A percentile compares a stretch with the other conserved stretches of the same genome.
Evolutionary conservation across 1,140 invertebrate species (phyloP).

Genomic region (Bombus pascuorum): DNA sequence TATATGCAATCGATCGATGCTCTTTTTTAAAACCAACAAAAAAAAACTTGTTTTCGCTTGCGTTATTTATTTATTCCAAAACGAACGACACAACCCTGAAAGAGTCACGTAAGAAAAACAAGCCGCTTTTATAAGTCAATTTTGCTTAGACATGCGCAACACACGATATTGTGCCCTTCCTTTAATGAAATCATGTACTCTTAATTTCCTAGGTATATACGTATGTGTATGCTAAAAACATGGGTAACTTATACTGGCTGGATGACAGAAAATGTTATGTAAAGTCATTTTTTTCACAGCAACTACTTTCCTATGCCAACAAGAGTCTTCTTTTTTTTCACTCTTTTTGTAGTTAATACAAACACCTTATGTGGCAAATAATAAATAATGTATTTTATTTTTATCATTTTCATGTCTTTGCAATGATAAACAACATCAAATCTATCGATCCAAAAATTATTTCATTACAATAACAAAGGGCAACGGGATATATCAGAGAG

Average conservation of each 20-base stretch:
- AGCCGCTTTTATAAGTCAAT: conserved; percentile 36
- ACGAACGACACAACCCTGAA: neutral
- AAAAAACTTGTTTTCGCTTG: neutral
- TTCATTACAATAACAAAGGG: neutral
- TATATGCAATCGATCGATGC: conserved; percentile 3
- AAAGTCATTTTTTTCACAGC: neutral
- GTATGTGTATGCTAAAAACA: neutral
- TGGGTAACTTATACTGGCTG: neutral
- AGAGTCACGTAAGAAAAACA: conserved; percentile 1
- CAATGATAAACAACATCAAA: neutral
- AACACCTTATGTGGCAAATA: neutral
- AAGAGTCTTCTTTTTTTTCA: neutral
- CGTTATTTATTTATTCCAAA: neutral
- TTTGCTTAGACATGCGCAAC: conserved; percentile 38
- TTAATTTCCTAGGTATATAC: conserved; percentile 24
- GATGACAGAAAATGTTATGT: neutral
- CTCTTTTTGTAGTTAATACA: neutral
- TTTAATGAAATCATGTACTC: conserved; percentile 11
- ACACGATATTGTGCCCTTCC: neutral
- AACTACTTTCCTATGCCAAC: neutral
- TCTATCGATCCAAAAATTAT: neutral
- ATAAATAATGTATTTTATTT: neutral
- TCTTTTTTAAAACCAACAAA: neutral
- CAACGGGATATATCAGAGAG: neutral
- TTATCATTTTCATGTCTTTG: neutral